phyloP scores from a whole-genome alignment of 1,140 invertebrate species.

The Agrilus planipennis region DNA sequence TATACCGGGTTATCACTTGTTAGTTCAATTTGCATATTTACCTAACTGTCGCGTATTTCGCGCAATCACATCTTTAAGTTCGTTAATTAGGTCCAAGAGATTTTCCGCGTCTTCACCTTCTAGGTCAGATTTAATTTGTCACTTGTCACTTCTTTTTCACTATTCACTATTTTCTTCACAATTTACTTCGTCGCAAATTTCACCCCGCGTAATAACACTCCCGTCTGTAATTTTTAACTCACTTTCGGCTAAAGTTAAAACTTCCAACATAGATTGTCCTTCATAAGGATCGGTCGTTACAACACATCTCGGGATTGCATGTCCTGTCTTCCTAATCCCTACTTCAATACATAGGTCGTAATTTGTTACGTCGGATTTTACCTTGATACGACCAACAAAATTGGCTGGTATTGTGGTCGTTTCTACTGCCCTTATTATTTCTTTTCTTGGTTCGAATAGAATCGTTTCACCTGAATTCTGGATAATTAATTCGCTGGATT shows the following conservation, averaged over 20 bases:
- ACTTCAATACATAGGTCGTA: too few species aligned
- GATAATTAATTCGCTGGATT: neutral
- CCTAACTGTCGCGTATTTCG: slow-evolving; percentile 11
- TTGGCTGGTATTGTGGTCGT: neutral
- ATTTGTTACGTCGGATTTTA: too few species aligned
- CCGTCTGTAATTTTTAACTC: neutral
- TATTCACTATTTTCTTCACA: neutral
- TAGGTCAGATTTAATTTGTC: neutral
- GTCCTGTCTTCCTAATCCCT: too few species aligned
- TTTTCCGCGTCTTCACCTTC: neutral
- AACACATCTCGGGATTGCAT: neutral
- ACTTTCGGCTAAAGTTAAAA: neutral
- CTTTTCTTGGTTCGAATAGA: too few species aligned
- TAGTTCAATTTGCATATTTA: slow-evolving; percentile 20
- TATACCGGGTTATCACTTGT: slow-evolving; percentile 7
- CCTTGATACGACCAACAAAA: neutral
- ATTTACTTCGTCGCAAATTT: slow-evolving; percentile 1
- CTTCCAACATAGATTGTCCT: neutral
- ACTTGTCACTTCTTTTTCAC: neutral
- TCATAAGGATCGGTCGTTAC: neutral
- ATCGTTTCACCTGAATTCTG: too few species aligned
- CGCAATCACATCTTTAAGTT: slow-evolving; percentile 1
- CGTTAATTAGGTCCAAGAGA: neutral
- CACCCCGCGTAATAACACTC: neutral
- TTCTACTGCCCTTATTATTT: too few species aligned